These are phyloP conservation scores for Rhabdomys dilectus DNA, from an alignment of 2,113 vertebrate genomes.

Conservation along the genomic window DNA sequence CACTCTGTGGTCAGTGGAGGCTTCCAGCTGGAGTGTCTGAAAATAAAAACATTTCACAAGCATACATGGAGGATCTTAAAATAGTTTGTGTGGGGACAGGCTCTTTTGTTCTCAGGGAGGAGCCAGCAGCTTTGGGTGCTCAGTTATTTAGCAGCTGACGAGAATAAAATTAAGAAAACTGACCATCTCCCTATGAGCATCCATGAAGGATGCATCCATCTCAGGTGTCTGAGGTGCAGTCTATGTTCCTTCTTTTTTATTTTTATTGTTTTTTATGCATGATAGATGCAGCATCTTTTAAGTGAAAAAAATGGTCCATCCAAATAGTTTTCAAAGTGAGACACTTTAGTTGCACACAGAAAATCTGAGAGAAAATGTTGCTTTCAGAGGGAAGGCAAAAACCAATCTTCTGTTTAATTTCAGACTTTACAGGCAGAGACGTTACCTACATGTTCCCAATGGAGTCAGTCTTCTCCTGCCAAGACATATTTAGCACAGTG, in stretches of 20 bases:
- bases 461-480: neutral
- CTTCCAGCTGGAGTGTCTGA: conserved; percentile 70
- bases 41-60: conserved; percentile 71
- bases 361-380: neutral
- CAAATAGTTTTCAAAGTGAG: conserved; percentile 3
- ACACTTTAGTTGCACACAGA: neutral
- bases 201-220: neutral
- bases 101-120: conserved; percentile 39
- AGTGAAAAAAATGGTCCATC: neutral
- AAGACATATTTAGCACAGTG: neutral
- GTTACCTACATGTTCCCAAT: neutral
- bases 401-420: neutral
- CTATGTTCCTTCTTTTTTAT: neutral
- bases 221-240: neutral
- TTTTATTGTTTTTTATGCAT: neutral
- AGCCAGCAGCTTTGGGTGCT: neutral
- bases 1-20: conserved; percentile 68
- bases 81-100: conserved; percentile 23
- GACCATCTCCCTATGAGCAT: neutral
- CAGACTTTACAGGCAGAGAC: neutral
- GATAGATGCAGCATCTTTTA: neutral
- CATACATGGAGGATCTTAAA: conserved; percentile 61
- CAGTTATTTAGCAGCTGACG: neutral
- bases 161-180: neutral
- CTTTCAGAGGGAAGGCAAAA: conserved; percentile 18